Conservation (phyloP, 2,797 vertebrate species). For the Sebastes itinus region DNA sequence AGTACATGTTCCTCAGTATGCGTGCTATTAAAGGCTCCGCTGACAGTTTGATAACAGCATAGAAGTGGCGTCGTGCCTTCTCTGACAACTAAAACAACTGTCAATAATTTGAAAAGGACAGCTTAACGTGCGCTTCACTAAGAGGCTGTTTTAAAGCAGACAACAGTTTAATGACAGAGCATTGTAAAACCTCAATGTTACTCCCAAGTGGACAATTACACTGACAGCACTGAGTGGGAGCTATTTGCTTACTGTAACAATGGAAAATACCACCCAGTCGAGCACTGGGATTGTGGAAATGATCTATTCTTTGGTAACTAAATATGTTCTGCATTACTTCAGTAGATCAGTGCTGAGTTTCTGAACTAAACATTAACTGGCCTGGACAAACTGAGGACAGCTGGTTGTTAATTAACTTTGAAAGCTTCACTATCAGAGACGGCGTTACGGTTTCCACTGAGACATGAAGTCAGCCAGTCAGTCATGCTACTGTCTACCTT, state of each 20-base stretch:
- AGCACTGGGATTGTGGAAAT: neutral
- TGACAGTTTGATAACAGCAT: constrained; percentile 38
- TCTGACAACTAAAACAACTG: constrained; percentile 51
- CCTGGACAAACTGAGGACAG: neutral
- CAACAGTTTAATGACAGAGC: constrained; percentile 51
- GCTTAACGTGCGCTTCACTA: constrained; percentile 19
- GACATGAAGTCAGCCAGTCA: constrained; percentile 2
- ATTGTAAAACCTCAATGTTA: constrained; percentile 30
- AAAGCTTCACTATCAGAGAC: neutral
- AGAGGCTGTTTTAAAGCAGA: constrained; percentile 29
- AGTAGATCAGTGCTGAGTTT: neutral
- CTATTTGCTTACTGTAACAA: constrained; percentile 19
- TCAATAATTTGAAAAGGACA: constrained; percentile 54
- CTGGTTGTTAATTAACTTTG: constrained; percentile 30
- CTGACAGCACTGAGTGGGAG: constrained; percentile 43
- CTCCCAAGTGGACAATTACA: constrained; percentile 48
- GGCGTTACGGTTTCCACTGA: neutral
- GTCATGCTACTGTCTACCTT: constrained; percentile 73
- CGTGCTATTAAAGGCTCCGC: constrained; percentile 7
- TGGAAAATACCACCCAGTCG: constrained; percentile 38
- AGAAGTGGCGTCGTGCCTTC: neutral
- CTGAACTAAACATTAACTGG: constrained; percentile 20
- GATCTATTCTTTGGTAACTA: neutral
- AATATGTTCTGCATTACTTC: neutral
- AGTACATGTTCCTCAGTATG: neutral